Evolutionary conservation across 2,797 vertebrate species (phyloP).

Genomic region (Triplophysa yarkandensis): DNA sequence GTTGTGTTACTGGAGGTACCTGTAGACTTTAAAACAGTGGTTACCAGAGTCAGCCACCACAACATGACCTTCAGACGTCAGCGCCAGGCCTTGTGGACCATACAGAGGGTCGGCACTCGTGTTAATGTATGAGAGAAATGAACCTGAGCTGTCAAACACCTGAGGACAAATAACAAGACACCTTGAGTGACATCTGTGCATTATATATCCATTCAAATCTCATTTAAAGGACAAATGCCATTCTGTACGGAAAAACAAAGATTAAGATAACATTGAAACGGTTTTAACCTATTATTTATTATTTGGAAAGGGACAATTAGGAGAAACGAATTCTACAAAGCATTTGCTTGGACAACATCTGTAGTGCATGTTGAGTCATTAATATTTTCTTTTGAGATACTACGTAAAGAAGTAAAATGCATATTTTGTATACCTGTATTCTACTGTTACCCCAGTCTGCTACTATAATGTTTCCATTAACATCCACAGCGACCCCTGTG

Average conservation of each 20-base stretch:
- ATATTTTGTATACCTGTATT: constrained; percentile 81
- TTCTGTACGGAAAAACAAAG: too few relatives aligned
- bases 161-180: constrained; percentile 54
- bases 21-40: constrained; percentile 98
- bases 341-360: not conserved
- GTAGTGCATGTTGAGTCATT: not conserved
- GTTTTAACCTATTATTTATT: too few relatives aligned
- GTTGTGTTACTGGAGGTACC: constrained; percentile 88
- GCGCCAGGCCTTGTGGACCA: constrained; percentile 91
- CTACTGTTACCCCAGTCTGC: constrained; percentile 98
- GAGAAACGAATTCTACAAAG: too few relatives aligned
- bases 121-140: constrained; percentile 97
- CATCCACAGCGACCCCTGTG: constrained; percentile 90
- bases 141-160: constrained; percentile 95
- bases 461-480: constrained; percentile 95
- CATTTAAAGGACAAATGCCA: too few relatives aligned
- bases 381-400: not conserved
- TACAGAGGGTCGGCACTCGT: constrained; percentile 93
- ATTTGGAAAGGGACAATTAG: too few relatives aligned
- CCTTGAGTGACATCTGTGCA: not conserved
- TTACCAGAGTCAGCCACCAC: constrained; percentile 96
- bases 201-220: not conserved
- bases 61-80: constrained; percentile 94
- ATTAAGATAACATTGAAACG: too few relatives aligned
- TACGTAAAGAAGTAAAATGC: too few relatives aligned